Evolutionary conservation across 2,888 invertebrate species (phyloP).

Genomic region (Trimorus sp.): DNA sequence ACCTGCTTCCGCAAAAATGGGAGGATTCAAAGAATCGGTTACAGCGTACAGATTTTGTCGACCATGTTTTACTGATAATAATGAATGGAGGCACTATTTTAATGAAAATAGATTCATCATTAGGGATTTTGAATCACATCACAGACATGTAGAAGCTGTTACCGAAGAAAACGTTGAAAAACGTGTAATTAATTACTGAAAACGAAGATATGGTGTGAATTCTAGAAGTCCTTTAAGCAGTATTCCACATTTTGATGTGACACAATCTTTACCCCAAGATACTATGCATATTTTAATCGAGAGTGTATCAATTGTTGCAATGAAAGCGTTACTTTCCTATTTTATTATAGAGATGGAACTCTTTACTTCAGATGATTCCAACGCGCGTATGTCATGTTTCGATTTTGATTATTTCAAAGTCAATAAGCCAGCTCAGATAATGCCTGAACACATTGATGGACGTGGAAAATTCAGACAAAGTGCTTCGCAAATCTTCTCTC

Average conservation of each 20-base stretch:
- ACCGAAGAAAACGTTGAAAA: slow-evolving; percentile 4
- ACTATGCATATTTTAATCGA: slow-evolving; percentile 68
- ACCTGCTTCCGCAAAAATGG: slow-evolving; percentile 61
- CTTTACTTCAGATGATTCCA: slow-evolving; percentile 66
- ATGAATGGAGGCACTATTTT: slow-evolving; percentile 30
- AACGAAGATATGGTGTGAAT: slow-evolving; percentile 54
- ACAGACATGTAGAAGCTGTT: slow-evolving; percentile 28
- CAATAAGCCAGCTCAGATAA: slow-evolving; percentile 67
- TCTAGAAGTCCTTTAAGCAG: slow-evolving; percentile 20
- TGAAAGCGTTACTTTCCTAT: slow-evolving; percentile 53
- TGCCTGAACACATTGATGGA: slow-evolving; percentile 11
- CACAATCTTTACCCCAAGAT: slow-evolving; percentile 58
- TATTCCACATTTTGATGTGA: slow-evolving; percentile 36
- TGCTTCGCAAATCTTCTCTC: slow-evolving; percentile 26
- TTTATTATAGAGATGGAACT: slow-evolving; percentile 61
- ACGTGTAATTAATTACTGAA: slow-evolving; percentile 40
- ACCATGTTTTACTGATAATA: slow-evolving; percentile 37
- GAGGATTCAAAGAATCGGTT: slow-evolving; percentile 66
- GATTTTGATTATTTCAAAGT: slow-evolving; percentile 66
- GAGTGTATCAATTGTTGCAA: slow-evolving; percentile 46
- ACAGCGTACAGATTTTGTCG: slow-evolving; percentile 62
- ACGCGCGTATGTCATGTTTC: slow-evolving; percentile 62
- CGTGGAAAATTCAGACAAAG: slow-evolving; percentile 64
- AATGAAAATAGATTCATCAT: slow-evolving; percentile 26
- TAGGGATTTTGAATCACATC: slow-evolving; percentile 32